phyloP scores from a whole-genome alignment of 2,113 vertebrate species.

The Chionomys nivalis region DNA sequence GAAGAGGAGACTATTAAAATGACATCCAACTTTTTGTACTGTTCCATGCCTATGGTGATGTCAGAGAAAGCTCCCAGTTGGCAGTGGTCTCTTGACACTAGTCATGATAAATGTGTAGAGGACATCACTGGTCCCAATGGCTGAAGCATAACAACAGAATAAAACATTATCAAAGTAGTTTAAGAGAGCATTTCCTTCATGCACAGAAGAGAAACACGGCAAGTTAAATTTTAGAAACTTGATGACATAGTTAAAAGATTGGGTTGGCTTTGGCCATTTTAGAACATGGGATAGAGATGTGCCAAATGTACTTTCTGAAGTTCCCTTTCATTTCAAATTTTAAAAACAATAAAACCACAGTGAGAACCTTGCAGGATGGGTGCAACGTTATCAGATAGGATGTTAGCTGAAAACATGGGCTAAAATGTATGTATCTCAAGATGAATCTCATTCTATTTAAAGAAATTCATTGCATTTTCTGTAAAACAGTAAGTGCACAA shows the following conservation, averaged over 20 bases:
- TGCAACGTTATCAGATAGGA: not conserved
- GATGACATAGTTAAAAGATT: not conserved
- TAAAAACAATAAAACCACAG: not conserved
- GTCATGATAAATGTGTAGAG: not conserved
- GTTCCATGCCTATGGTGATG: not conserved
- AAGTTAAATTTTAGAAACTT: not conserved
- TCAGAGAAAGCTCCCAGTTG: not conserved
- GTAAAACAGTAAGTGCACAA: not conserved
- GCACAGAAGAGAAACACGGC: not conserved
- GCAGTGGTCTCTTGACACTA: not conserved
- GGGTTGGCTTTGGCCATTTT: not conserved
- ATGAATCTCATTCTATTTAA: not conserved
- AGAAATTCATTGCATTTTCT: not conserved
- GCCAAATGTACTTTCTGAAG: not conserved
- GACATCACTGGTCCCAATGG: not conserved
- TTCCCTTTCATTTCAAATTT: not conserved
- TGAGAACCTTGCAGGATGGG: not conserved
- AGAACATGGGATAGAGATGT: not conserved
- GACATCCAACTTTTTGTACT: not conserved
- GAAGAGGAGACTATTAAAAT: not conserved
- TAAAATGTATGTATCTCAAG: not conserved
- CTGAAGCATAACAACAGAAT: not conserved
- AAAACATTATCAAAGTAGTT: not conserved
- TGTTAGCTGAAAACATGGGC: not conserved
- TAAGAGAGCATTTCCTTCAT: not conserved